Evolutionary conservation across 2,797 vertebrate genomes (phyloP), one percentile per base, ranked within the genome.

Genomic region (Epinephelus coioides): DNA sequence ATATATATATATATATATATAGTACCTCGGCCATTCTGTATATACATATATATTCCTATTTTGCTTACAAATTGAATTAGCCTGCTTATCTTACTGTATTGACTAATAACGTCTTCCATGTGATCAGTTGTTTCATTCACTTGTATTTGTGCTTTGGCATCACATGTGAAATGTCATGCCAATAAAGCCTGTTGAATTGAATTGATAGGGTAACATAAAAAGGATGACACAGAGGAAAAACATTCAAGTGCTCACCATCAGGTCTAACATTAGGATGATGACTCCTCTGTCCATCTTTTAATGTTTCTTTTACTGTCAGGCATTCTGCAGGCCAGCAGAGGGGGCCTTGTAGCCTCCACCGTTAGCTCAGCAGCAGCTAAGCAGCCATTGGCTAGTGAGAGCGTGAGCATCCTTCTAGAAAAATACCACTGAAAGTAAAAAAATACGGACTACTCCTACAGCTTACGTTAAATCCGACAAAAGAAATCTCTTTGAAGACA

Each of bases 401-500:
- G 69, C 66, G 69, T 44, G 86, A 90, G 90, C 92, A 94, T 92
- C 92, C 87, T 89, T 90, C 86, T 75, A 83, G 88, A 89, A 90
- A 90, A 90, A 88, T 61, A 86, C 76, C 67, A 53, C 76, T 78
- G 69, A 79, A 85, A 88, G 74, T 78, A 81, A 83, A 34, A 34
- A 82, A 46, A 83, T 54, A 75, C 70, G 65, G 56, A 89, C 73
- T 65, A 46, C 55, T 76, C 70, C 74, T 50, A 72, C 73, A 76
- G 75, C 78, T 75, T 64, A 80, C 84, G 67, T 66, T 15, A 67
- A 82, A 71, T 68, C 50, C 21, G 59, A 80, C 62, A 50, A 61
- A 74, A 56, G 30, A 76, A 81, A 90, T 86, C 90, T 94, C 91
- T 94, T 90, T 91, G 92, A 93, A 94, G 91, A 94, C 91, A 93